Evolutionary conservation across 2,113 vertebrate genomes (phyloP).

Genomic region (Gallinago jamesoni): DNA sequence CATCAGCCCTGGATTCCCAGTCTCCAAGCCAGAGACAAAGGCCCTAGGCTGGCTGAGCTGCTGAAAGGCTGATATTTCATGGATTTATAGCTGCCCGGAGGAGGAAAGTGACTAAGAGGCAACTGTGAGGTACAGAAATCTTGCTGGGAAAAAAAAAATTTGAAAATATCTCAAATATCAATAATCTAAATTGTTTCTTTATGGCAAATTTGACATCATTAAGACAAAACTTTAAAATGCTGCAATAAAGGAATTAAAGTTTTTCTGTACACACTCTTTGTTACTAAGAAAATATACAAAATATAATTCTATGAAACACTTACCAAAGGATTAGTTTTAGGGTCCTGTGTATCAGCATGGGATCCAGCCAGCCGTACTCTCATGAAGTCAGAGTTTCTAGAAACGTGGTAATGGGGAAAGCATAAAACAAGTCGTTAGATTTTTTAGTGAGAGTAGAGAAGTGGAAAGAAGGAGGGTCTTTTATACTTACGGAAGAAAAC

Average conservation of each 20-base stretch:
- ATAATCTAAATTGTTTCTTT: not conserved
- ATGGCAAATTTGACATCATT: not conserved
- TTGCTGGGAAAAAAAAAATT: not conserved
- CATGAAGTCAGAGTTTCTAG: conserved; percentile 36
- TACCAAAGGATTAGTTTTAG: conserved; percentile 66
- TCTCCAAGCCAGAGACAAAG: not conserved
- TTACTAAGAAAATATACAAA: not conserved
- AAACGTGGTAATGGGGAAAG: not conserved
- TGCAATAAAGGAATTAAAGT: not conserved
- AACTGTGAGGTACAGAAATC: not conserved
- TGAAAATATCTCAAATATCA: not conserved
- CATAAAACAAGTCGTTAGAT: not conserved
- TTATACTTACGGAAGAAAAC: conserved; percentile 70
- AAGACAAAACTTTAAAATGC: not conserved
- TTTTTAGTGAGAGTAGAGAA: not conserved
- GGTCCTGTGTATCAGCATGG: conserved; percentile 20
- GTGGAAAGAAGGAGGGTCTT: not conserved
- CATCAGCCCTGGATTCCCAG: not conserved
- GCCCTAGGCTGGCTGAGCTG: not conserved
- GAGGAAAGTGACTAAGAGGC: not conserved
- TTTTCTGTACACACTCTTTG: not conserved
- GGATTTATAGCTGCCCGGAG: not conserved
- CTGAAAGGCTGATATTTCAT: not conserved
- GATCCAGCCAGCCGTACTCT: conserved; percentile 57
- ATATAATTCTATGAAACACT: not conserved